Evolutionary conservation across 2,888 invertebrate species (phyloP).

Genomic region (Drosophila maculinotata): DNA sequence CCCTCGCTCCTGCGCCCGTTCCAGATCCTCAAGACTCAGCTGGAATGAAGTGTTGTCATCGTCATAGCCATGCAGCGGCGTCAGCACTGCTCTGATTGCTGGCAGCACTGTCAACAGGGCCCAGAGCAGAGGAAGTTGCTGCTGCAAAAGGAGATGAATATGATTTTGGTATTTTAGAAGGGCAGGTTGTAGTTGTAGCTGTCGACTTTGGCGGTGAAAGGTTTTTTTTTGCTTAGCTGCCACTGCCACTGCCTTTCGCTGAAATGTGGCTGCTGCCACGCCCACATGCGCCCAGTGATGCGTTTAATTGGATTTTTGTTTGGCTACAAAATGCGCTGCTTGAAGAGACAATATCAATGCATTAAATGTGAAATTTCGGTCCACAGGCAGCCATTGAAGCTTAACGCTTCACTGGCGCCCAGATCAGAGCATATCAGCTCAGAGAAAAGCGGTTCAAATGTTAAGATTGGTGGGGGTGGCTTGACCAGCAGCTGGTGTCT

Average conservation of each 20-base stretch:
- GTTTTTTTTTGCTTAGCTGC: slow-evolving; percentile 34
- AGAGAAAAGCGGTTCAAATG: background rate
- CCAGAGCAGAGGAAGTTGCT: slow-evolving; percentile 32
- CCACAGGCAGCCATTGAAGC: background rate
- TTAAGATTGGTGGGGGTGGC: slow-evolving; percentile 20
- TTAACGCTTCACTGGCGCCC: background rate
- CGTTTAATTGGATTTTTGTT: slow-evolving; percentile 66
- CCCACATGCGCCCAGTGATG: slow-evolving; percentile 63
- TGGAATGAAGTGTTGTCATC: slow-evolving; percentile 84
- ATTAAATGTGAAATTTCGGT: slow-evolving; percentile 24
- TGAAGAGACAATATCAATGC: slow-evolving; percentile 20
- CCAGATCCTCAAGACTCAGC: slow-evolving; percentile 90
- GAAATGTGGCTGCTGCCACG: slow-evolving; percentile 43
- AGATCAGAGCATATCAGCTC: background rate
- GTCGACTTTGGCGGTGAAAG: too few species aligned
- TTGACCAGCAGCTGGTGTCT: too few species aligned
- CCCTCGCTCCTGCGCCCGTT: slow-evolving; percentile 89
- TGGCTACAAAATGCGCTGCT: slow-evolving; percentile 11
- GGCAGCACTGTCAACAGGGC: slow-evolving; percentile 33
- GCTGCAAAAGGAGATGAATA: slow-evolving; percentile 24
- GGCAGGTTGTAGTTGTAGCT: slow-evolving; percentile 21
- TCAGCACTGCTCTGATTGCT: slow-evolving; percentile 29
- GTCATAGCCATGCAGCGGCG: slow-evolving; percentile 51
- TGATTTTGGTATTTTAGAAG: slow-evolving; percentile 38
- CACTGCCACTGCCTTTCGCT: slow-evolving; percentile 69